A percentile compares a stretch with the other conserved stretches of the same genome.
Conservation (phyloP, 2,113 vertebrate species). For the Eptatretus burgeri region DNA sequence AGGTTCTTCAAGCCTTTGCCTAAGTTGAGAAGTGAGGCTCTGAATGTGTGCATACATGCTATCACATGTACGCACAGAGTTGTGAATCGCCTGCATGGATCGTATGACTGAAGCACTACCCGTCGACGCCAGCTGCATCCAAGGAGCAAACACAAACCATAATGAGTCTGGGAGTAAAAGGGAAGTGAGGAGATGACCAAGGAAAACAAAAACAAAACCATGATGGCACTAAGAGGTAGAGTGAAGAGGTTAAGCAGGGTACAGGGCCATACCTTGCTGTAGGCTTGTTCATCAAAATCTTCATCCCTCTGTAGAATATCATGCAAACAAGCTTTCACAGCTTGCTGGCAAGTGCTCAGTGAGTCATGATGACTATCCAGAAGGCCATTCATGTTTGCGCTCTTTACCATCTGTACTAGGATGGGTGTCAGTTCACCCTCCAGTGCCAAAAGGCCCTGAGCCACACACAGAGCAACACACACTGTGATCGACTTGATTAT, state of each 20-base stretch:
- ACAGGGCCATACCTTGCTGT: slow-evolving; percentile 30
- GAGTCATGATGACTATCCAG: slow-evolving; percentile 83
- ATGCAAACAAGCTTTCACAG: slow-evolving; percentile 60
- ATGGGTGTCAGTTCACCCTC: slow-evolving; percentile 92
- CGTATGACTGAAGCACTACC: slow-evolving; percentile 41
- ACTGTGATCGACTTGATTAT: too few species aligned
- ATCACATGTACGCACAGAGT: slow-evolving; percentile 61
- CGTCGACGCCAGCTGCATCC: slow-evolving; percentile 47
- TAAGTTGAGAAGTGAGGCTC: slow-evolving; percentile 68
- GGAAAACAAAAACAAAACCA: neutral
- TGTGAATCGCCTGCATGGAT: slow-evolving; percentile 59
- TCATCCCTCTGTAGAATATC: slow-evolving; percentile 77
- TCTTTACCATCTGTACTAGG: slow-evolving; percentile 98
- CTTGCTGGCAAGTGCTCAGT: slow-evolving; percentile 67
- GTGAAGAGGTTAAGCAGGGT: neutral
- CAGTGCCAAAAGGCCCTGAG: slow-evolving; percentile 59
- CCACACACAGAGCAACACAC: too few species aligned
- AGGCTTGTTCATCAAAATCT: slow-evolving; percentile 45
- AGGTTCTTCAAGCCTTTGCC: slow-evolving; percentile 45
- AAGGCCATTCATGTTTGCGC: slow-evolving; percentile 94
- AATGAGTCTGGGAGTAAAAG: neutral
- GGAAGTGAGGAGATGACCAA: neutral
- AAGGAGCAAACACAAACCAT: slow-evolving; percentile 4
- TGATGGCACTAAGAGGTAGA: neutral
- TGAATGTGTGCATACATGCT: slow-evolving; percentile 58